These are phyloP conservation scores for Electrophaes corylata DNA, from an alignment of 2,888 invertebrate species.

Conservation along the genomic window DNA sequence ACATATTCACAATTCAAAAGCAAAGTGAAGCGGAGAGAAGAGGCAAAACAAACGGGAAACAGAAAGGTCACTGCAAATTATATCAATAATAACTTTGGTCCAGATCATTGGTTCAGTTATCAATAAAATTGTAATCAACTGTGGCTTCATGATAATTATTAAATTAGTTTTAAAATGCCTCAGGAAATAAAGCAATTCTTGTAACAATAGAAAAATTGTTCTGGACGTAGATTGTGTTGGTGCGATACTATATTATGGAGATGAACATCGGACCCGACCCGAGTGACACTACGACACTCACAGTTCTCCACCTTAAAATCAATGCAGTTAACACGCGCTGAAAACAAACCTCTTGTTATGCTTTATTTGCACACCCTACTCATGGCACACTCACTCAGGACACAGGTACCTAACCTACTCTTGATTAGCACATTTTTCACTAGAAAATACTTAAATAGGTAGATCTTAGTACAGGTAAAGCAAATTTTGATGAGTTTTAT, in stretches of 20 bases:
- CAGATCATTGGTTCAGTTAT: conserved; percentile 11
- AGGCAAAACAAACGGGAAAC: conserved; percentile 17
- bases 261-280: conserved; percentile 72
- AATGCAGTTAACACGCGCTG: conserved; percentile 85
- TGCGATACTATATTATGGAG: conserved; percentile 78
- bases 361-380: conserved; percentile 68
- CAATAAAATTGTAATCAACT: not conserved
- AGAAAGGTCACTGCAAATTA: conserved; percentile 23
- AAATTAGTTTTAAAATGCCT: conserved; percentile 2
- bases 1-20: conserved; percentile 29
- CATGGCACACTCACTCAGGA: conserved; percentile 26
- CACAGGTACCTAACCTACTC: conserved; percentile 9
- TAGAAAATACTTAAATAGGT: conserved; percentile 17
- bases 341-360: conserved; percentile 81
- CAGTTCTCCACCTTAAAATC: conserved; percentile 86
- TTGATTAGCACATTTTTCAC: conserved; percentile 24
- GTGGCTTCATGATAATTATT: not conserved
- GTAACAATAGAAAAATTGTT: conserved; percentile 53
- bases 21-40: conserved; percentile 35
- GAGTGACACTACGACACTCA: conserved; percentile 83
- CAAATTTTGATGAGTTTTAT: conserved; percentile 30
- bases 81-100: conserved; percentile 15
- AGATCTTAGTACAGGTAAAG: conserved; percentile 32
- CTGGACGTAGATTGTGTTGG: conserved; percentile 65
- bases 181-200: conserved; percentile 16